These are phyloP conservation scores for Balearica regulorum DNA, from an alignment of 2,797 vertebrate genomes.

Conservation along the genomic window DNA sequence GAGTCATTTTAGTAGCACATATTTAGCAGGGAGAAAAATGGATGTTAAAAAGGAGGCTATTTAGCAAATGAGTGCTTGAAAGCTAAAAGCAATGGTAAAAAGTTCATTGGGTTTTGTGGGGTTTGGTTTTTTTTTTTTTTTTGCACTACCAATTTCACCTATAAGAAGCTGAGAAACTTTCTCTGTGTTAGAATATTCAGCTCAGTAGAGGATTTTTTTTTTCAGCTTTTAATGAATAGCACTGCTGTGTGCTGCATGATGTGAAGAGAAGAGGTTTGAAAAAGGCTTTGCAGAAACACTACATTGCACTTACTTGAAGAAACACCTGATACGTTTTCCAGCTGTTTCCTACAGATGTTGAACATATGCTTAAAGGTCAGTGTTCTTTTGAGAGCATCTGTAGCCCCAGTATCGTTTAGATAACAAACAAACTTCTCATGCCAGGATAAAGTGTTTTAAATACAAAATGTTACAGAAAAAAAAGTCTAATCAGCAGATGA, in stretches of 20 bases:
- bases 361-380: slow-evolving; percentile 67
- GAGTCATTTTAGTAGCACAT: neutral
- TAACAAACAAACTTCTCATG: neutral
- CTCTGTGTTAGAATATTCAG: slow-evolving; percentile 29
- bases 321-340: slow-evolving; percentile 49
- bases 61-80: slow-evolving; percentile 34
- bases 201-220: slow-evolving; percentile 30
- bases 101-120: neutral
- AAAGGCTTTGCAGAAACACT: slow-evolving; percentile 45
- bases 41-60: slow-evolving; percentile 25
- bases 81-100: slow-evolving; percentile 47
- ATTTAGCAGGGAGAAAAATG: slow-evolving; percentile 12
- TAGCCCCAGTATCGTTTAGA: neutral
- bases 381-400: slow-evolving; percentile 29
- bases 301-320: slow-evolving; percentile 38
- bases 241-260: slow-evolving; percentile 50
- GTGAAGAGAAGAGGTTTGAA: slow-evolving; percentile 51
- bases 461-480: neutral
- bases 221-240: slow-evolving; percentile 60
- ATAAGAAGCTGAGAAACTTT: slow-evolving; percentile 47
- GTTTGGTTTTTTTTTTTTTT: neutral
- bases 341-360: slow-evolving; percentile 67
- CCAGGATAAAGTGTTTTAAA: neutral
- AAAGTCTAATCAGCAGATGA: neutral
- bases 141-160: slow-evolving; percentile 31